Base-by-base conservation (phyloP, 2,888 invertebrate species). In the Bruchidius siliquastri region DNA sequence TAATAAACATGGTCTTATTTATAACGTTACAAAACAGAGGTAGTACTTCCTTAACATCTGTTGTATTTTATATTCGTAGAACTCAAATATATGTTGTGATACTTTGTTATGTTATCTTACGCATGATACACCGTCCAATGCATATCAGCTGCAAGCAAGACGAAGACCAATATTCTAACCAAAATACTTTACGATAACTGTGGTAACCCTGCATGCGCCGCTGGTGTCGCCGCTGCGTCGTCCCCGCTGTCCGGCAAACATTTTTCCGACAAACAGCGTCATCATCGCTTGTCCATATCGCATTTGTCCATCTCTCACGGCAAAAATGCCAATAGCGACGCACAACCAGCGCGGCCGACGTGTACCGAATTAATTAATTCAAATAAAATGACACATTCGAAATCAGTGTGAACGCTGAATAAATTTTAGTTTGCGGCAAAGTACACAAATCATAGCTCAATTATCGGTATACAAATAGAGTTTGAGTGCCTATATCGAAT, bases 371-470 rank as follows among this genome's bases (percentile, higher is more conserved):
- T 73, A 72, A 74, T 74, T 70, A 74, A 69, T 69, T 72, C 69
- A 72, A 69, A 74, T 69, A 70, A 72, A 72, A 74, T 70, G 69
- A 20, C 72, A 71, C 68, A 73, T 72, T 73, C 21, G 69, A 73
- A 72, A 71, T 68, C 72, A 68, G 69, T 32, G 66, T 21, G 71
- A 73, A 73, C 73, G 72, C 71, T 74, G 71, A 77, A 78, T 76
- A 78, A 77, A 77, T 77, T 77, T 74, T 74, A 74, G 76, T 78
- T 77, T 76, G 76, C 73, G 76, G 67, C 73, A 80, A 78, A 80
- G 81, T 80, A 83, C 81, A 83, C 84, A 83, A 84, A 84, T 84
- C 84, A 84, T 81, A 81, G 82, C 80, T 82, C 83, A 83, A 84
- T 84, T 83, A 83, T 83, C 81, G 80, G 79, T 81, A 80, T 82